Evolutionary conservation across 1,140 invertebrate genomes (phyloP), one percentile per base, ranked within the genome.

Genomic region (Drosophila orena): DNA sequence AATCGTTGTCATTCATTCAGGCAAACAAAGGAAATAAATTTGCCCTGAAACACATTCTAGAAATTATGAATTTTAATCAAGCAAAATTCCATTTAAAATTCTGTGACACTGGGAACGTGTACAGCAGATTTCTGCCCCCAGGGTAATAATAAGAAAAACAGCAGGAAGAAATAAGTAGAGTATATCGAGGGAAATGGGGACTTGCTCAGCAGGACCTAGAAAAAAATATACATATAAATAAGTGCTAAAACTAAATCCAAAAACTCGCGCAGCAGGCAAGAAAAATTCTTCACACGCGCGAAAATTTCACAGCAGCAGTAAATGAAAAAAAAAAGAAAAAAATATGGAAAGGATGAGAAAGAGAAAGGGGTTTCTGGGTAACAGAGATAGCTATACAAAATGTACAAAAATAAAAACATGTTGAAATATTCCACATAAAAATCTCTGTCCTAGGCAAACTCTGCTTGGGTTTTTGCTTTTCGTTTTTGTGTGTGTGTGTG

Each of bases 361-460:
- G 38, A 5, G 15, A 20, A n/a, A n/a, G 43, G 52, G 11, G 44
- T 42, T 15, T 30, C 12, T 14, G 61, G 3, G 42, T 12, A 35
- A 47, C 17, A 12, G 64, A 56, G 50, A 49, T 70, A 49, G 50
- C 20, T 22, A 30, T 43, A 74, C 22, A 27, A 38, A 47, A 44
- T 52, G 64, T 69, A 69, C 40, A 14, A 70, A 69, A 70, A 55
- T 69, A 58, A 55, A 80, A 74, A 54, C 35, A 58, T 24, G 42
- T 62, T 43, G 55, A 47, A 83, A 81, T 66, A 54, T 24, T 62
- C 40, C 75, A 55, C 70, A 70, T 79, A 59, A 74, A 85, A 85
- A 85, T 85, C 81, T 77, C 50, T 43, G 73, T 77, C 64, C 58
- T 60, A 81, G 76, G 58, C 61, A 81, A 81, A 74, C 53, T 49